Evolutionary conservation across 2,888 invertebrate genomes (phyloP).

Genomic region (Meandrusa payeni): DNA sequence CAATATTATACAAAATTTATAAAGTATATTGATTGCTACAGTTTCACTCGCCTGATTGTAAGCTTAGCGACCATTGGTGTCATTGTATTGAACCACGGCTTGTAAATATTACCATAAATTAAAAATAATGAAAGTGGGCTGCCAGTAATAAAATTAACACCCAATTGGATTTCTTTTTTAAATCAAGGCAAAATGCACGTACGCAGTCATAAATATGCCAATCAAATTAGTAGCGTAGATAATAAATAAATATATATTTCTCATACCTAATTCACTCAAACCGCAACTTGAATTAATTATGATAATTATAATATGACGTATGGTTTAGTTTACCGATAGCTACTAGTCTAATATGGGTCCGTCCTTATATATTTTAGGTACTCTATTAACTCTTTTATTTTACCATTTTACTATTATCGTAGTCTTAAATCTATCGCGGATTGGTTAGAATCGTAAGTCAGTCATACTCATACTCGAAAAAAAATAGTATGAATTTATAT

Average conservation of each 20-base stretch:
- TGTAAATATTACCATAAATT: constrained; percentile 45
- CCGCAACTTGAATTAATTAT: constrained; percentile 14
- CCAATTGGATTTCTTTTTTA: background rate
- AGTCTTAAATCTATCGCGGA: constrained; percentile 36
- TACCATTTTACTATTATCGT: constrained; percentile 32
- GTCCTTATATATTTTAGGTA: constrained; percentile 39
- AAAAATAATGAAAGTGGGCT: constrained; percentile 15
- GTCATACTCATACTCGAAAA: constrained; percentile 13
- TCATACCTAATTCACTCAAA: background rate
- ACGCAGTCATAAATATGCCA: constrained; percentile 2
- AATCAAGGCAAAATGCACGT: background rate
- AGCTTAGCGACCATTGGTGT: too few relatives aligned
- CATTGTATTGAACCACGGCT: too few relatives aligned
- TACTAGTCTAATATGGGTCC: constrained; percentile 36
- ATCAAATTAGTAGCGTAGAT: background rate
- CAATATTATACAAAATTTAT: constrained; percentile 17
- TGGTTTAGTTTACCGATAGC: constrained; percentile 31
- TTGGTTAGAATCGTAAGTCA: constrained; percentile 29
- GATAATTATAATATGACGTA: constrained; percentile 18
- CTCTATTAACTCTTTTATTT: constrained; percentile 35
- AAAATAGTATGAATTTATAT: constrained; percentile 6
- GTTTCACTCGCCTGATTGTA: too few relatives aligned
- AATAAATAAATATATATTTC: background rate
- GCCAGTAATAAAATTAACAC: background rate
- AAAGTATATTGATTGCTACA: too few relatives aligned